Conservation (phyloP, 2,888 invertebrate species). For the Netelia inedita region DNA sequence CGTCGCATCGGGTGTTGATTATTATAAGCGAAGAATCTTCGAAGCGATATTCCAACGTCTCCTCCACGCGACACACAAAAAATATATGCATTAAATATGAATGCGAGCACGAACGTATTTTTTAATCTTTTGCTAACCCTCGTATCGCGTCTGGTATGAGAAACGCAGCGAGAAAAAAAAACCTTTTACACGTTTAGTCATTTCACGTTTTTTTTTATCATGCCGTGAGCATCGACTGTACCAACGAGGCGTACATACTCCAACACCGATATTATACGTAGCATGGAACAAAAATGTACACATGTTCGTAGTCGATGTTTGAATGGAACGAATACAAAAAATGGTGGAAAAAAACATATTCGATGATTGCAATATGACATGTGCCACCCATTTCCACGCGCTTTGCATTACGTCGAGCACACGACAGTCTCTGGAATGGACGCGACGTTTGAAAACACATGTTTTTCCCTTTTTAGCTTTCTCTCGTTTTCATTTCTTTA, state of each 20-base stretch:
- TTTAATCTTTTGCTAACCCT: constrained; percentile 20
- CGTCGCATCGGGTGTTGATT: constrained; percentile 58
- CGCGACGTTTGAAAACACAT: constrained; percentile 74
- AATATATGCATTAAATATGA: not conserved
- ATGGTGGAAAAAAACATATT: constrained; percentile 34
- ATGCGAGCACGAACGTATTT: constrained; percentile 40
- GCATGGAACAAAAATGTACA: constrained; percentile 24
- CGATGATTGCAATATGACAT: constrained; percentile 38
- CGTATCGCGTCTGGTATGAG: constrained; percentile 13
- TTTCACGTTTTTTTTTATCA: constrained; percentile 7
- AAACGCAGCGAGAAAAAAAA: constrained; percentile 10
- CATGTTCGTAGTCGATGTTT: constrained; percentile 28
- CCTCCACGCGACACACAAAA: constrained; percentile 6
- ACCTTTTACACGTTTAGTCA: constrained; percentile 14
- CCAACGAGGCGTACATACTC: not conserved
- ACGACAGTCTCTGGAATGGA: constrained; percentile 59
- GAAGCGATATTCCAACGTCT: constrained; percentile 17
- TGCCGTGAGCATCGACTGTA: constrained; percentile 3
- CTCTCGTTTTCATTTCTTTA: constrained; percentile 28
- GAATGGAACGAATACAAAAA: constrained; percentile 4
- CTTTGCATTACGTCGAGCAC: constrained; percentile 45
- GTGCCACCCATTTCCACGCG: constrained; percentile 58
- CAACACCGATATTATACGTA: constrained; percentile 1
- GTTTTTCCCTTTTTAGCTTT: constrained; percentile 69
- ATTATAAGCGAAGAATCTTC: constrained; percentile 42